Evolutionary conservation across 2,888 invertebrate genomes (phyloP).

Genomic region (Idaea dimidiata): DNA sequence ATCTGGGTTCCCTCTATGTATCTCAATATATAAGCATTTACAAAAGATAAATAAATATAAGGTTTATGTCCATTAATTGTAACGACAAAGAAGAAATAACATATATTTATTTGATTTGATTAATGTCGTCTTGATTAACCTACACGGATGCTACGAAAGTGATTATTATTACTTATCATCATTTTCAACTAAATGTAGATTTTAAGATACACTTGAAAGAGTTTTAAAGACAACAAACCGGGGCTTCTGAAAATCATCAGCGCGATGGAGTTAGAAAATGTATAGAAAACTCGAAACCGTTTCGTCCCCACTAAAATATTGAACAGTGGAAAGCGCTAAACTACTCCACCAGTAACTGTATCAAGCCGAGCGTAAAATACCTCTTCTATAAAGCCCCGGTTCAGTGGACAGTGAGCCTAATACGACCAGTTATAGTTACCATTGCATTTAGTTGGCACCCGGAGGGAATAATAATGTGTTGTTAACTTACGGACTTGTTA

Average conservation of each 20-base stretch:
- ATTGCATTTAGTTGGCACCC: conserved; percentile 30
- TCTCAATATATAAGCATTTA: too few relatives aligned
- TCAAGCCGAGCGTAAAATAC: conserved; percentile 23
- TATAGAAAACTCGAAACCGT: neutral
- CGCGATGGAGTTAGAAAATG: neutral
- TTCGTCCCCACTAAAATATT: conserved; percentile 11
- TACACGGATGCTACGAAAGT: too few relatives aligned
- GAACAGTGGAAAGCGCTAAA: conserved; percentile 14
- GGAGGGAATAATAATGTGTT: conserved; percentile 49
- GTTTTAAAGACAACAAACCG: neutral
- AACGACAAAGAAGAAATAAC: too few relatives aligned
- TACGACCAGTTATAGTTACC: conserved; percentile 14
- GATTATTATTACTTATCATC: too few relatives aligned
- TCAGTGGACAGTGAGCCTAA: conserved; percentile 21
- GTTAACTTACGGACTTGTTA: conserved; percentile 50
- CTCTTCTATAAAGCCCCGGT: conserved; percentile 18
- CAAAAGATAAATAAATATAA: too few relatives aligned
- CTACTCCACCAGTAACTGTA: conserved; percentile 20
- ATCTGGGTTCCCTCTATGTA: too few relatives aligned
- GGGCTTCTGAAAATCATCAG: neutral
- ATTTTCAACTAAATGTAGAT: neutral
- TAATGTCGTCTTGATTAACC: too few relatives aligned
- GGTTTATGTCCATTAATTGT: too few relatives aligned
- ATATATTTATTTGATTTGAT: too few relatives aligned
- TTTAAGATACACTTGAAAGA: neutral